Conservation (phyloP, 2,797 vertebrate genomes). For the Carapus acus region DNA sequence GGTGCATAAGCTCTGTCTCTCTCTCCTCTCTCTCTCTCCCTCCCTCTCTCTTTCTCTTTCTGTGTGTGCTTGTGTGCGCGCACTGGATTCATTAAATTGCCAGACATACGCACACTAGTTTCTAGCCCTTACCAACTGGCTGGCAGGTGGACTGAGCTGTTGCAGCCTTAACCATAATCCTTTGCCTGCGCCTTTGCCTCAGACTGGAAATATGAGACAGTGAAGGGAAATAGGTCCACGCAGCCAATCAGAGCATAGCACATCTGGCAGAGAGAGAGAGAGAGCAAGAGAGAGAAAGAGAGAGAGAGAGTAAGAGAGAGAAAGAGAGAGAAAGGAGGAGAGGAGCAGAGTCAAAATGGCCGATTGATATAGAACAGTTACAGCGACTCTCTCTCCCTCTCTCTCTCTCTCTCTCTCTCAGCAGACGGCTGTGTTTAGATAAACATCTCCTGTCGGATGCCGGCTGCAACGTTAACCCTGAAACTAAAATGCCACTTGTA, state of each 20-base stretch:
- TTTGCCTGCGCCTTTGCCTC: conserved; percentile 39
- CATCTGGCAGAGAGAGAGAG: conserved; percentile 62
- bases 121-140: conserved; percentile 44
- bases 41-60: no score
- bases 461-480: no score
- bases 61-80: no score
- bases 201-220: conserved; percentile 54
- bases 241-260: conserved; percentile 55
- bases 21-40: no score
- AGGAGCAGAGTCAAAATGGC: conserved; percentile 58
- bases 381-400: no score
- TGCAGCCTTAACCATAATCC: conserved; percentile 41
- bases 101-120: conserved; percentile 15
- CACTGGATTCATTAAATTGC: no score
- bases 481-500: no score
- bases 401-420: no score
- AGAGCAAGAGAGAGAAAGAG: conserved; percentile 37
- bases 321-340: conserved; percentile 36
- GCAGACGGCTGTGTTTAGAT: no score
- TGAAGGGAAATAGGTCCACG: conserved; percentile 23
- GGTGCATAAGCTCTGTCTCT: no score
- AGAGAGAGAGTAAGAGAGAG: conserved; percentile 33
- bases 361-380: conserved; percentile 10
- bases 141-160: conserved; percentile 53
- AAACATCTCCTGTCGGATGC: no score